phyloP scores from a whole-genome alignment of 2,888 invertebrate species.

The Mellilla xanthometata region DNA sequence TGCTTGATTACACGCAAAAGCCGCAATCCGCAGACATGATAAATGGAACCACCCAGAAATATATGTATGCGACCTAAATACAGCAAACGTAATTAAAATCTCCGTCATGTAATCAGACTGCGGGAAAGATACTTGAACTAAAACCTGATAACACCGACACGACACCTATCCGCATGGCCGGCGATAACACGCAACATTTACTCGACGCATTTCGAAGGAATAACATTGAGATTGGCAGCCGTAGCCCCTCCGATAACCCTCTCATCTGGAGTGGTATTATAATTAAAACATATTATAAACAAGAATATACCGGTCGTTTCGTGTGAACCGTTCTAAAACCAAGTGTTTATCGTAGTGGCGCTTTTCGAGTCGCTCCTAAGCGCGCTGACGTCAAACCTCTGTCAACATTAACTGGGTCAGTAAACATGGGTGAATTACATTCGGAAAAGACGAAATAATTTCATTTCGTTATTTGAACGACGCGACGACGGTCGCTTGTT shows the following conservation, averaged over 20 bases:
- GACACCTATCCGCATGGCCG: constrained; percentile 11
- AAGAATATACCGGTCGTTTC: constrained; percentile 39
- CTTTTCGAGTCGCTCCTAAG: constrained; percentile 56
- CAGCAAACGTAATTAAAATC: constrained; percentile 15
- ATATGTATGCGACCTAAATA: constrained; percentile 6
- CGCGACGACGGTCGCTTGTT: constrained; percentile 16
- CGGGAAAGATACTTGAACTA: constrained; percentile 7
- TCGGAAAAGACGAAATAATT: constrained; percentile 57
- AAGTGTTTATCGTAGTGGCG: constrained; percentile 53
- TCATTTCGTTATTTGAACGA: constrained; percentile 46
- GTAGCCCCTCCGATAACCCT: constrained; percentile 38
- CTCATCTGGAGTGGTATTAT: constrained; percentile 40
- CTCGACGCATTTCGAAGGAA: constrained; percentile 10
- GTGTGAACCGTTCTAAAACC: constrained; percentile 50
- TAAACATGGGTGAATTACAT: constrained; percentile 70
- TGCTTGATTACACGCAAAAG: constrained; percentile 26
- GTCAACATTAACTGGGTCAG: constrained; percentile 77
- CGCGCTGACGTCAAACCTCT: constrained; percentile 70
- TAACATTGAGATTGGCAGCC: constrained; percentile 20
- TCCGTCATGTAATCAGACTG: constrained; percentile 11
- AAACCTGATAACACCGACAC: constrained; percentile 13
- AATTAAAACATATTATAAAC: constrained; percentile 54
- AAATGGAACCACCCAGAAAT: constrained; percentile 11
- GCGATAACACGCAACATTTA: constrained; percentile 2
- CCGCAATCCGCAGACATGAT: constrained; percentile 21